phyloP scores from a whole-genome alignment of 1,140 invertebrate species.

The Apis dorsata region DNA sequence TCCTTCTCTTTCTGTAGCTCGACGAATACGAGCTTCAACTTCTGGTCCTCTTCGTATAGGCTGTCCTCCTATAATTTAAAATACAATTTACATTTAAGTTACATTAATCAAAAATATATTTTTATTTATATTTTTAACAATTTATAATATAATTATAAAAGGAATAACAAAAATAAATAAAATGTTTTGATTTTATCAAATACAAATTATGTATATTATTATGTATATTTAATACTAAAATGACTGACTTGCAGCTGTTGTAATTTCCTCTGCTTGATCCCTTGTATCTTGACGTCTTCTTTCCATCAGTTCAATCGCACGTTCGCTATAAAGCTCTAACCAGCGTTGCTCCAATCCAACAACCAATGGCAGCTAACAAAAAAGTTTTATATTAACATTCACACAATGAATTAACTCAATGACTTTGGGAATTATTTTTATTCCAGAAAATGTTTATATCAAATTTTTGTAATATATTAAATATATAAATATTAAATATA shows the following conservation, averaged over 20 bases:
- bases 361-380: slow-evolving; percentile 87
- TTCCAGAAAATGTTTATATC: slow-evolving; percentile 37
- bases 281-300: slow-evolving; percentile 92
- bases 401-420: slow-evolving; percentile 48
- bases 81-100: slow-evolving; percentile 22
- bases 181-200: neutral
- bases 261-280: slow-evolving; percentile 96
- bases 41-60: slow-evolving; percentile 80
- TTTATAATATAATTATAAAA: too few species aligned
- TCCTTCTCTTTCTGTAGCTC: slow-evolving; percentile 94
- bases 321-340: slow-evolving; percentile 86
- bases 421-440: slow-evolving; percentile 34
- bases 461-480: neutral
- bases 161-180: neutral
- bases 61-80: slow-evolving; percentile 70
- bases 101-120: neutral
- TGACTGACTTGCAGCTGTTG: slow-evolving; percentile 83
- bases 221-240: slow-evolving; percentile 51
- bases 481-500: neutral
- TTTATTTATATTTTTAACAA: neutral
- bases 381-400: slow-evolving; percentile 66
- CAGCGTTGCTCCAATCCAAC: slow-evolving; percentile 89
- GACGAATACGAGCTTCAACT: slow-evolving; percentile 87
- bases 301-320: slow-evolving; percentile 88
- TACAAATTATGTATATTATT: slow-evolving; percentile 21